phyloP scores from a whole-genome alignment of 2,797 vertebrate species.

The Lycodopsis pacificus region DNA sequence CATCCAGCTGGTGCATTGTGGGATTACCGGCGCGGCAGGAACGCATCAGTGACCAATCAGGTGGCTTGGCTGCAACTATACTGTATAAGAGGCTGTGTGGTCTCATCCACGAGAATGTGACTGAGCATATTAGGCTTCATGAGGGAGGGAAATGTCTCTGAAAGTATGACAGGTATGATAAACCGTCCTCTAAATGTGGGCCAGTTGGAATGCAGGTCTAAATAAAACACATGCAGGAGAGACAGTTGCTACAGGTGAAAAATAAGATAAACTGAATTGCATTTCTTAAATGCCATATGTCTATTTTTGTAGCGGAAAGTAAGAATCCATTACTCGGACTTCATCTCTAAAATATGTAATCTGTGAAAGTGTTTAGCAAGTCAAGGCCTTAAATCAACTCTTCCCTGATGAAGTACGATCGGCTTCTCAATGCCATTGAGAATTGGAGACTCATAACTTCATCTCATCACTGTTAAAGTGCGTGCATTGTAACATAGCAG shows the following conservation, averaged over 20 bases:
- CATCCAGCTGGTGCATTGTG: constrained; percentile 29
- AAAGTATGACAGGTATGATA: constrained; percentile 77
- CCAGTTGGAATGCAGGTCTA: constrained; percentile 71
- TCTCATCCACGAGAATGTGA: constrained; percentile 57
- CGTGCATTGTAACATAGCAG: not conserved
- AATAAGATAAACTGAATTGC: constrained; percentile 45
- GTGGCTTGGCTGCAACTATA: constrained; percentile 43
- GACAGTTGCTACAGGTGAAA: constrained; percentile 70
- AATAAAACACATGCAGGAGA: constrained; percentile 72
- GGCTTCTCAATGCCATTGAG: not conserved
- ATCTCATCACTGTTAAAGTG: constrained; percentile 13
- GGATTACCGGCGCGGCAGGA: constrained; percentile 56
- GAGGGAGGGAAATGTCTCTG: constrained; percentile 52
- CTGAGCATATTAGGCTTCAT: constrained; percentile 52
- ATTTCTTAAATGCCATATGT: constrained; percentile 11
- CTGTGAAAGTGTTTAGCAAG: not conserved
- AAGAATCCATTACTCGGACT: not conserved
- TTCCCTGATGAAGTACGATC: not conserved
- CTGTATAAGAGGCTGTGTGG: constrained; percentile 58
- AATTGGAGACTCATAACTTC: not conserved
- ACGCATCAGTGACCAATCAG: constrained; percentile 44
- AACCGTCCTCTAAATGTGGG: constrained; percentile 70
- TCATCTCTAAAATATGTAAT: constrained; percentile 9
- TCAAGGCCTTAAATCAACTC: not conserved
- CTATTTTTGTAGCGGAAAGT: constrained; percentile 7